Percentiles rank a stretch among this genome's conserved stretches.
phyloP scores from a whole-genome alignment of 1,140 invertebrate species.

The Drosophila carrolli region DNA sequence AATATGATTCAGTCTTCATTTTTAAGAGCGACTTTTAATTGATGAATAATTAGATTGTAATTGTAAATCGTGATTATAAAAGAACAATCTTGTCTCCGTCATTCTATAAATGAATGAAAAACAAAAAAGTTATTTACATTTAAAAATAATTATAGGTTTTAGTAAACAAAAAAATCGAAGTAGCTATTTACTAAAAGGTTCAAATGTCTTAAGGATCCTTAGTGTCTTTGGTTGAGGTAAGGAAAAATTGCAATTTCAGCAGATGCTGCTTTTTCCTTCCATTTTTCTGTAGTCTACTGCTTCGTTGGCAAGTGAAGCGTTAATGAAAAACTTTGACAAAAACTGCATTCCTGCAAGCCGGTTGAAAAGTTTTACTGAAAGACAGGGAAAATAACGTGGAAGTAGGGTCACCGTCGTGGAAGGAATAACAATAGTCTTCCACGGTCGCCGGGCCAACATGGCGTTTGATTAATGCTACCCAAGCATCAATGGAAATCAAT shows the following conservation, averaged over 20 bases:
- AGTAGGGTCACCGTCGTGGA: constrained; percentile 4
- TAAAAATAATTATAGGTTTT: not conserved
- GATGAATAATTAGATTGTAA: no score
- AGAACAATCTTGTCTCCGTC: no score
- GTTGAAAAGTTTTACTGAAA: constrained; percentile 19
- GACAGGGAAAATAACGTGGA: not conserved
- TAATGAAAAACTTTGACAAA: constrained; percentile 57
- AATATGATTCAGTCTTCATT: no score
- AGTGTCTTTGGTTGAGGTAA: no score
- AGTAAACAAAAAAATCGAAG: not conserved
- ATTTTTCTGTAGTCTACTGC: not conserved
- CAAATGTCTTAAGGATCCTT: no score
- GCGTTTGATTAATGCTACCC: constrained; percentile 72
- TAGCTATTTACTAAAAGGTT: no score
- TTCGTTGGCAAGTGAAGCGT: constrained; percentile 46
- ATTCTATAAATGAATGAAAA: no score
- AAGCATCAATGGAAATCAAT: constrained; percentile 67
- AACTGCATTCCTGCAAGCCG: constrained; percentile 22
- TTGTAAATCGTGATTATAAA: no score
- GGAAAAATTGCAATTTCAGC: constrained; percentile 14
- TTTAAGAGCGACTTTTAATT: no score
- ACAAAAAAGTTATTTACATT: not conserved
- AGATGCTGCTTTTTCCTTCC: constrained; percentile 28
- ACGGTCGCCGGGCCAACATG: constrained; percentile 35
- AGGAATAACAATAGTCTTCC: constrained; percentile 32